phyloP scores from a whole-genome alignment of 2,797 vertebrate genomes.

The Fundulus diaphanus region DNA sequence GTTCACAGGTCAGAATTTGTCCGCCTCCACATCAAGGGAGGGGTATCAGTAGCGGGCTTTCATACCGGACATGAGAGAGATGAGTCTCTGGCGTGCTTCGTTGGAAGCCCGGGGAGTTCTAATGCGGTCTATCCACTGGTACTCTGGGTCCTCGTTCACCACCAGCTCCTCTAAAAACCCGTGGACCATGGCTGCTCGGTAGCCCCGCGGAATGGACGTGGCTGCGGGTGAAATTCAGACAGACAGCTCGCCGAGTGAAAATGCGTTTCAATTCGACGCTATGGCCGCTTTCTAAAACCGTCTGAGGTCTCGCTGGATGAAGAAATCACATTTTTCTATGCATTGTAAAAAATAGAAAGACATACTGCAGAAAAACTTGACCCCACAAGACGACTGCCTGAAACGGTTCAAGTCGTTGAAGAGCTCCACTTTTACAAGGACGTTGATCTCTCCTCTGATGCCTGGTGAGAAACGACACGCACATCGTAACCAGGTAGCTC shows the following conservation, averaged over 20 bases:
- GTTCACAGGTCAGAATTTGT: conserved; percentile 15
- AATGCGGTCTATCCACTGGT: conserved; percentile 99
- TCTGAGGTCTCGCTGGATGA: too few species aligned
- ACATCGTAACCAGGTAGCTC: background rate
- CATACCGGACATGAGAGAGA: conserved; percentile 98
- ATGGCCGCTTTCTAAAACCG: background rate
- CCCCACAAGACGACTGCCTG: conserved; percentile 96
- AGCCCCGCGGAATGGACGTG: conserved; percentile 93
- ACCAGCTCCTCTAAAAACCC: conserved; percentile 99
- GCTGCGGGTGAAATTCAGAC: conserved; percentile 74
- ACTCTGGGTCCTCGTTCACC: conserved; percentile 98
- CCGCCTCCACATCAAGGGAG: conserved; percentile 1
- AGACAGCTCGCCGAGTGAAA: background rate
- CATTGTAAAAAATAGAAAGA: conserved; percentile 52
- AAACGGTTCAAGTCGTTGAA: conserved; percentile 99
- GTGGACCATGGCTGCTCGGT: conserved; percentile 91
- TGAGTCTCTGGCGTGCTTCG: conserved; percentile 96
- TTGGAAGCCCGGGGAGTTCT: conserved; percentile 97
- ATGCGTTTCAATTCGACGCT: background rate
- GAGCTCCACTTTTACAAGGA: conserved; percentile 97
- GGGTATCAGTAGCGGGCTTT: background rate
- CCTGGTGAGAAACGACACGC: conserved; percentile 74
- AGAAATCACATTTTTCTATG: background rate
- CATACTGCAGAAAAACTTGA: conserved; percentile 99
- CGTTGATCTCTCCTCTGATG: conserved; percentile 97